Percentiles rank a stretch among this genome's conserved stretches.
phyloP scores from a whole-genome alignment of 92 coral and sea anemone species.

The Epizoanthus stellaris region DNA sequence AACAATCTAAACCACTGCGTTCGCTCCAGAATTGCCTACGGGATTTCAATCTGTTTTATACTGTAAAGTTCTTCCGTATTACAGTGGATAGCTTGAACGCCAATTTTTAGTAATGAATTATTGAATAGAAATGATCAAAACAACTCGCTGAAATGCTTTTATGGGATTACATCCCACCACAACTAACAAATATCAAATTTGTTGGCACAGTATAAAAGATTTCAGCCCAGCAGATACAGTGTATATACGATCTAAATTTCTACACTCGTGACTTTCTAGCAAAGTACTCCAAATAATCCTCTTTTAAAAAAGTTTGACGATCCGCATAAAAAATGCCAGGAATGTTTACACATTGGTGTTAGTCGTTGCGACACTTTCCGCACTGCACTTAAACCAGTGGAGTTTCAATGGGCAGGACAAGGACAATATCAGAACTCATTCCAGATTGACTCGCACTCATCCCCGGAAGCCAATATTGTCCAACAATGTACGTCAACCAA shows the following conservation, averaged over 20 bases:
- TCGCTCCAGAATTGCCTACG: not conserved
- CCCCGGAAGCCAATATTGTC: slow-evolving; percentile 40
- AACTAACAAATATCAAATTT: not conserved
- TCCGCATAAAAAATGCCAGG: slow-evolving; percentile 10
- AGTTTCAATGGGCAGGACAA: not conserved
- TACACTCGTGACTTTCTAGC: not conserved
- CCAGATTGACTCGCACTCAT: not conserved
- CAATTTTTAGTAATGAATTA: not conserved
- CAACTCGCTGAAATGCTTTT: not conserved
- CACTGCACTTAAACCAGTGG: not conserved
- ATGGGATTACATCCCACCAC: not conserved
- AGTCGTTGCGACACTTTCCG: not conserved
- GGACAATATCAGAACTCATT: slow-evolving; percentile 19
- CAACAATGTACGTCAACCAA: slow-evolving; percentile 26
- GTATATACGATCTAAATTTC: not conserved
- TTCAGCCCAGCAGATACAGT: too few relatives aligned
- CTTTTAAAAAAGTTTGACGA: slow-evolving; percentile 35
- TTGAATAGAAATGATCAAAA: slow-evolving; percentile 26
- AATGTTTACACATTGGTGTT: slow-evolving; percentile 34
- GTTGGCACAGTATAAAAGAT: not conserved
- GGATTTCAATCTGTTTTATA: not conserved
- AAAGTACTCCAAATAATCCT: not conserved
- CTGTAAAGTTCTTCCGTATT: not conserved
- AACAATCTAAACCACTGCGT: not conserved
- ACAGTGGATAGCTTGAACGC: not conserved